Percentiles rank a stretch among this genome's conserved stretches.
Evolutionary conservation across 2,113 vertebrate genomes (phyloP).

Genomic region (Gnathonemus echidnorhynchus): DNA sequence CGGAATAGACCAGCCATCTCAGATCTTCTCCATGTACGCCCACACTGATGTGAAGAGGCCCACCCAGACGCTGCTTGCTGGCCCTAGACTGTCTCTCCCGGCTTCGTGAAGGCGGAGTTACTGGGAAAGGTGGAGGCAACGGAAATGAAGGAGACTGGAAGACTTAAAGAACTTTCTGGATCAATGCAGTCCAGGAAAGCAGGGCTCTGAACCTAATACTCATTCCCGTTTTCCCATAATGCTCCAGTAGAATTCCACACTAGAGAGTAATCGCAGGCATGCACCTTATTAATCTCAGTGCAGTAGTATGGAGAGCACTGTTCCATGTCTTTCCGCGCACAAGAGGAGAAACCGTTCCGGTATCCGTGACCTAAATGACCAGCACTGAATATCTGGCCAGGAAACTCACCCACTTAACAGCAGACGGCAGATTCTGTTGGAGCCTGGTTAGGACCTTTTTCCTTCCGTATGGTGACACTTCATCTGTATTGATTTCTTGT

Average conservation of each 20-base stretch:
- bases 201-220: not conserved
- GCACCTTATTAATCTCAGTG: not conserved
- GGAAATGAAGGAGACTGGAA: not conserved
- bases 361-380: not conserved
- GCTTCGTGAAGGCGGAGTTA: slow-evolving; percentile 33
- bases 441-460: not conserved
- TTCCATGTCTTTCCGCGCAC: not conserved
- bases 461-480: not conserved
- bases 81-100: not conserved
- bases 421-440: not conserved
- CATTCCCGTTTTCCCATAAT: not conserved
- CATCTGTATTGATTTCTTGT: not conserved
- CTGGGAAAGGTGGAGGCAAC: not conserved
- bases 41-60: not conserved
- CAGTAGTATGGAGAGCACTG: not conserved
- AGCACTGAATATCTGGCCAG: not conserved
- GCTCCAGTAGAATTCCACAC: not conserved
- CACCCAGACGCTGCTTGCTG: not conserved
- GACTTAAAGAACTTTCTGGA: not conserved
- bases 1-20: not conserved
- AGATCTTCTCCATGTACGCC: not conserved
- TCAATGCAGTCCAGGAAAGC: not conserved
- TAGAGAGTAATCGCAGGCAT: not conserved
- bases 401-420: not conserved
- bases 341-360: not conserved